Conservation (phyloP, 2,888 invertebrate genomes). For the Drosophila neonasuta region DNA sequence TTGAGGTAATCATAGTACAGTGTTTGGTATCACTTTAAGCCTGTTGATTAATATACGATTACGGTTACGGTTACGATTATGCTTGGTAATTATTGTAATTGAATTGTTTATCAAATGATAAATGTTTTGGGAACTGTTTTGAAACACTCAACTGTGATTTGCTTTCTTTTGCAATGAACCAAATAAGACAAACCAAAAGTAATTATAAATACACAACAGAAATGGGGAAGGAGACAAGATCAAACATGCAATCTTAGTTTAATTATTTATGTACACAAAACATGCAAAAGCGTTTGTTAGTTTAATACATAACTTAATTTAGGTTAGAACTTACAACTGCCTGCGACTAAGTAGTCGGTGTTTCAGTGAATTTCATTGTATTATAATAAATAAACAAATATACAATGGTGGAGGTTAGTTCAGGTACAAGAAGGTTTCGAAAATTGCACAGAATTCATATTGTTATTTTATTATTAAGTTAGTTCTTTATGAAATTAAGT, state of each 20-base stretch:
- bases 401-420: conserved; percentile 42
- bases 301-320: conserved; percentile 37
- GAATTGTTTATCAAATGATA: conserved; percentile 46
- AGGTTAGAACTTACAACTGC: conserved; percentile 75
- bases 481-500: neutral
- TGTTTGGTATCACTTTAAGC: conserved; percentile 44
- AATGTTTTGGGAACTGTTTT: conserved; percentile 35
- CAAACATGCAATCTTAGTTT: conserved; percentile 36
- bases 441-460: conserved; percentile 43
- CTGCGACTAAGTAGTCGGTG: conserved; percentile 74
- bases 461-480: neutral
- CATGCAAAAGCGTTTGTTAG: conserved; percentile 51
- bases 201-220: conserved; percentile 19
- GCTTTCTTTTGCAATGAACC: conserved; percentile 56
- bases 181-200: conserved; percentile 48
- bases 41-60: conserved; percentile 50
- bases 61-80: conserved; percentile 45
- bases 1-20: conserved; percentile 20
- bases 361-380: conserved; percentile 29
- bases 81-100: conserved; percentile 30
- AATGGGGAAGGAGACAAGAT: conserved; percentile 4
- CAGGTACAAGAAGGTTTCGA: neutral
- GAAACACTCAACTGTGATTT: conserved; percentile 80
- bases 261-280: conserved; percentile 25
- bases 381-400: conserved; percentile 28